Base-by-base conservation (phyloP, 2,797 vertebrate genomes). In the Ctenochaetus hawaiiensis region DNA sequence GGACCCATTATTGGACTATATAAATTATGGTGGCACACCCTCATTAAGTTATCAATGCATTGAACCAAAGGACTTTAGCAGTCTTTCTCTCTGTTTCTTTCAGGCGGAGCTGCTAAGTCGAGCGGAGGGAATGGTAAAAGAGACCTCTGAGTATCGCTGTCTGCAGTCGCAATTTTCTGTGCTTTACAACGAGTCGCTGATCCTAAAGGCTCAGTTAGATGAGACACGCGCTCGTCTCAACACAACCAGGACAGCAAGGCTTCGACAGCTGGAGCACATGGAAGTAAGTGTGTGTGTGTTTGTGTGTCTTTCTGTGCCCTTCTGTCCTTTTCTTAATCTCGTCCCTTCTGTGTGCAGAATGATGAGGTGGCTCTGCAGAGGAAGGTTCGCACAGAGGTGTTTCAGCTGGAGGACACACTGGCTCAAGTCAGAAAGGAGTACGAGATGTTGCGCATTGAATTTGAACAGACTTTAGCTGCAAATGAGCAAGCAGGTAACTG, bases 81-180 rank as follows among this genome's bases (percentile, higher is more conserved):
- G 23, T n/a, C 5, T 60, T 30, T 52, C 22, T 22, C 30, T 44
- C 1, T 22, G 4, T 65, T 16, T 17, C 6, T 60, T 13, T 77
- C 83, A 99, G 98, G 83, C 95, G 78, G 97, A 99, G 77, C 77
- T 99, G 80, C 77, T 96, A 68, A 96, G 90, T 67, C 95, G 97
- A 11, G 98, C 99, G 6, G 97, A 98, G 73, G 96, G 96, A 8
- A 84, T 97, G 76, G 97, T 98, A n/a, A 97, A 96, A 80, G 96
- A 99, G 11, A 97, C 96, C 0, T 96, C 97, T 0, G 98, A 99
- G 64, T 99, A 99, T 66, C 97, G 97, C 59, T 99, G 98, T 82
- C 97, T 99, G 87, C 98, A 99, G 91, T 99, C 98, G 0, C 98
- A 99, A 66, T 99, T 99, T 90, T 99, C 98, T 0, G 98, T 99